Evolutionary conservation across 2,797 vertebrate genomes (phyloP).

Genomic region (Malacoraja senta): DNA sequence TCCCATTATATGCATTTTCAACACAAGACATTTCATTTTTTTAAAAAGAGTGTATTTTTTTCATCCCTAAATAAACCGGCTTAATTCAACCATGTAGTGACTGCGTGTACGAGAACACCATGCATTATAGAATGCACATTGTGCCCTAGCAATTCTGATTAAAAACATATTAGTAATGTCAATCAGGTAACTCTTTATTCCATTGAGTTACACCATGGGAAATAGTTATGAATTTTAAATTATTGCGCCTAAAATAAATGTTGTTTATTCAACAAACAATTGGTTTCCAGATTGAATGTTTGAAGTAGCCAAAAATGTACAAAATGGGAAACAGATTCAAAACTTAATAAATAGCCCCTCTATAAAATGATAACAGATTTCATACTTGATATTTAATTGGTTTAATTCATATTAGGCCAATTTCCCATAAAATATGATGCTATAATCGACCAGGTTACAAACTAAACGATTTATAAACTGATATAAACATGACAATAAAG

Average conservation of each 20-base stretch:
- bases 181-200: not conserved
- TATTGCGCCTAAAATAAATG: not conserved
- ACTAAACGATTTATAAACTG: not conserved
- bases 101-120: not conserved
- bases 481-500: not conserved
- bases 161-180: not conserved
- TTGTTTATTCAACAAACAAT: not conserved
- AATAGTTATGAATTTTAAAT: not conserved
- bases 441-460: not conserved
- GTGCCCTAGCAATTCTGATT: not conserved
- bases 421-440: not conserved
- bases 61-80: too few species aligned
- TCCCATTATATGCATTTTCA: not conserved
- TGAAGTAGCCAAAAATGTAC: not conserved
- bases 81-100: not conserved
- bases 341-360: not conserved
- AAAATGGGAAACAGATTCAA: not conserved
- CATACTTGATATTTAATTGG: too few species aligned
- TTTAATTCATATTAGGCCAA: not conserved
- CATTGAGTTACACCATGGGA: not conserved
- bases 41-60: not conserved
- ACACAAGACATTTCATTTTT: not conserved
- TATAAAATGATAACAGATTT: not conserved
- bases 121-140: not conserved
- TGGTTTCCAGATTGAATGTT: not conserved